phyloP scores from a whole-genome alignment of 2,888 invertebrate genomes.

The Sphaerophoria rueppellii region DNA sequence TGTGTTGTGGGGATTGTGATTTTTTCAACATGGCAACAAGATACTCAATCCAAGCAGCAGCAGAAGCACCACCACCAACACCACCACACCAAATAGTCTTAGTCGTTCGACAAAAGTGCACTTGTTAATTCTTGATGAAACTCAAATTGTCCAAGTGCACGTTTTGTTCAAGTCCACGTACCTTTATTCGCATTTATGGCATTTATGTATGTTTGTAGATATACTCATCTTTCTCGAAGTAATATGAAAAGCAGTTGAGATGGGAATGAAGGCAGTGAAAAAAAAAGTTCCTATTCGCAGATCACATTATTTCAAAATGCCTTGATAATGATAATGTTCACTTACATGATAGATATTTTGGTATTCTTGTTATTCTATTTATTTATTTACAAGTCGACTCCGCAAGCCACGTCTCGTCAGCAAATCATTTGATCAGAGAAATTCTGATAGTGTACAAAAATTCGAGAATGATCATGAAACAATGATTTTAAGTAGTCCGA shows the following conservation, averaged over 20 bases:
- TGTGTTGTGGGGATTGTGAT: slow-evolving; percentile 74
- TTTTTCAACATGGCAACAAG: slow-evolving; percentile 42
- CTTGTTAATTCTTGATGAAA: slow-evolving; percentile 69
- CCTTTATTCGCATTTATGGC: not conserved
- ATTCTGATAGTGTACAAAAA: too few species aligned
- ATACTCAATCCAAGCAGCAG: too few species aligned
- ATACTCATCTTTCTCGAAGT: too few species aligned
- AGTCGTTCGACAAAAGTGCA: slow-evolving; percentile 66
- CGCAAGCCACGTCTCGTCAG: too few species aligned
- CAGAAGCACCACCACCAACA: slow-evolving; percentile 1
- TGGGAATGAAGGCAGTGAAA: slow-evolving; percentile 34
- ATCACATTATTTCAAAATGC: slow-evolving; percentile 54
- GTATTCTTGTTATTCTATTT: too few species aligned
- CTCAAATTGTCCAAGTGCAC: slow-evolving; percentile 63
- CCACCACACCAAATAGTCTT: slow-evolving; percentile 36
- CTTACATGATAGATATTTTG: too few species aligned
- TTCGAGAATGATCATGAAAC: too few species aligned
- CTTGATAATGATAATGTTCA: slow-evolving; percentile 44
- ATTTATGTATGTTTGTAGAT: too few species aligned
- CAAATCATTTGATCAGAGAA: too few species aligned
- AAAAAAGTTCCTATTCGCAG: slow-evolving; percentile 27
- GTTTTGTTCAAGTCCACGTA: slow-evolving; percentile 26
- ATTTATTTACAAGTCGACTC: too few species aligned
- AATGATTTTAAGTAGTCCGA: too few species aligned
- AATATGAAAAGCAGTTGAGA: not conserved